phyloP scores from a whole-genome alignment of 2,888 invertebrate genomes.

The Aspidiotus destructor region DNA sequence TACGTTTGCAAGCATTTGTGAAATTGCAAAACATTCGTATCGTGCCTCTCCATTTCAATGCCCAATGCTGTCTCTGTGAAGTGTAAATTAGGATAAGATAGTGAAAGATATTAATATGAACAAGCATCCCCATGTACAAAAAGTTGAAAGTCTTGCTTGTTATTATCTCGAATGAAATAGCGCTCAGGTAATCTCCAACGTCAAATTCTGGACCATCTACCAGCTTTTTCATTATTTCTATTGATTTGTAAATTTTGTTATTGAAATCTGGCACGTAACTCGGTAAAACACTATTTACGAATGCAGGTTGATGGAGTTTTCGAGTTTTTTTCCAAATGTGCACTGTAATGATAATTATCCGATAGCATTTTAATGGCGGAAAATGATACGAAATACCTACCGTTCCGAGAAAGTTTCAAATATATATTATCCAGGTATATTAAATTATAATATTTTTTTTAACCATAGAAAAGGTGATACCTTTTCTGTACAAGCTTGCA shows the following conservation, averaged over 20 bases:
- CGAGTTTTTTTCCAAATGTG: conserved; percentile 22
- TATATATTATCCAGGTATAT: no score
- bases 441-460: no score
- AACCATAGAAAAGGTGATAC: no score
- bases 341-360: no score
- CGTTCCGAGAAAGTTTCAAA: no score
- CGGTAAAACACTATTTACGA: conserved; percentile 9
- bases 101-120: not conserved
- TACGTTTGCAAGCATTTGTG: conserved; percentile 9
- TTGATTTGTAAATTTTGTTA: conserved; percentile 5
- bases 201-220: conserved; percentile 15
- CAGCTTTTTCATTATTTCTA: conserved; percentile 8
- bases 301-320: conserved; percentile 15
- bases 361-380: no score
- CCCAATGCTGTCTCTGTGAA: conserved; percentile 9
- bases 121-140: no score
- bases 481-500: no score
- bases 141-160: no score
- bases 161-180: conserved; percentile 12
- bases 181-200: conserved; percentile 9
- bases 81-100: not conserved
- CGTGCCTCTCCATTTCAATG: conserved; percentile 5
- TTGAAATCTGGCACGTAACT: conserved; percentile 5
- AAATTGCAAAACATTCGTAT: conserved; percentile 6
- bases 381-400: no score